Conservation (phyloP, 2,888 invertebrate genomes). For the Cyrtodaria siliqua region DNA sequence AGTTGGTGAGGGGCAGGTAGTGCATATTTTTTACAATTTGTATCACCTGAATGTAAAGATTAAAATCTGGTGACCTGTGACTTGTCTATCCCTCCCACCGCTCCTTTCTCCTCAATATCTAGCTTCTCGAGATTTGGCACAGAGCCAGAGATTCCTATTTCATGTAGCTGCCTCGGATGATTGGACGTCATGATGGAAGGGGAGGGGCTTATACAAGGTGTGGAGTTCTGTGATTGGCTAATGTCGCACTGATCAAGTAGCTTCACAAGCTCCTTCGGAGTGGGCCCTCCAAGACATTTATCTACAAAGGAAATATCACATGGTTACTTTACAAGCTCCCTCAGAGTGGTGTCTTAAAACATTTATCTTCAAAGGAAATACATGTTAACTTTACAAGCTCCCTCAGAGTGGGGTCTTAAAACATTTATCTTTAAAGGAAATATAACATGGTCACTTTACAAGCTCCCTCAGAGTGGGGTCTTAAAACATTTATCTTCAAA, state of each 20-base stretch:
- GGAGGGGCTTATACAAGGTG: conserved; percentile 93
- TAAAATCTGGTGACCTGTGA: conserved; percentile 57
- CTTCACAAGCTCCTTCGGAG: conserved; percentile 95
- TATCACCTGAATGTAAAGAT: conserved; percentile 8
- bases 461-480: no score
- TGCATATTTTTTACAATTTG: no score
- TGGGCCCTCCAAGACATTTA: conserved; percentile 91
- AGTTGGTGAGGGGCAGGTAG: no score
- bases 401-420: no score
- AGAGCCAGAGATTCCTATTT: conserved; percentile 18
- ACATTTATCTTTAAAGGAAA: no score
- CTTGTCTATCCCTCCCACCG: conserved; percentile 39
- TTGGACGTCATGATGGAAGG: conserved; percentile 84
- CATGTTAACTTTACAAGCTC: no score
- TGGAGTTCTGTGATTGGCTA: conserved; percentile 92
- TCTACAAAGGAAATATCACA: conserved; percentile 34
- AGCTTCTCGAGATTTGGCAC: conserved; percentile 44
- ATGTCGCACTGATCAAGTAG: conserved; percentile 97
- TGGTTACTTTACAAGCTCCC: no score
- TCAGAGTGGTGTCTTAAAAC: no score
- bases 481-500: no score
- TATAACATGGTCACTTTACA: no score
- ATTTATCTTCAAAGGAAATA: no score
- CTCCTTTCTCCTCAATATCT: conserved; percentile 32
- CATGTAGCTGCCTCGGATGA: conserved; percentile 7